Evolutionary conservation across 2,888 invertebrate genomes (phyloP).

Genomic region (Rhamnusium bicolor): DNA sequence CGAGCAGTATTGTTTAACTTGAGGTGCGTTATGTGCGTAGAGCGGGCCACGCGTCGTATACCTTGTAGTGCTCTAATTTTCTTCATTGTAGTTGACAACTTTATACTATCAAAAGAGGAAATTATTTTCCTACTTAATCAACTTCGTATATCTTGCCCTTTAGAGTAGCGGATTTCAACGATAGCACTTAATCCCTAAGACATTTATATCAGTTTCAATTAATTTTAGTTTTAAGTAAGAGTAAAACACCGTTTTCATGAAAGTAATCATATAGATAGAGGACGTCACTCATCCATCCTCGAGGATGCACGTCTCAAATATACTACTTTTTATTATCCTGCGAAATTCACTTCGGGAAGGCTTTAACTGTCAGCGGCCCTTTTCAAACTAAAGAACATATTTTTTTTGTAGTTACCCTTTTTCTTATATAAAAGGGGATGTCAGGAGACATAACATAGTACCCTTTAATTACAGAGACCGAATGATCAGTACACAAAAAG

Average conservation of each 20-base stretch:
- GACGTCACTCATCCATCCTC: not conserved
- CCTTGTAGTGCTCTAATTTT: constrained; percentile 9
- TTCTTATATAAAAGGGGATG: not conserved
- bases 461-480: not conserved
- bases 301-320: not conserved
- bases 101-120: constrained; percentile 16
- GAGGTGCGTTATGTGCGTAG: not conserved
- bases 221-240: not conserved
- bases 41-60: not conserved
- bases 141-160: not conserved
- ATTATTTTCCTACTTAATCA: constrained; percentile 21
- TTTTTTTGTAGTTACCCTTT: not conserved
- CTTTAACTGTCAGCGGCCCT: not conserved
- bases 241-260: not conserved
- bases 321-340: not conserved
- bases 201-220: not conserved
- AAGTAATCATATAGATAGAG: not conserved
- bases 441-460: not conserved
- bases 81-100: constrained; percentile 25
- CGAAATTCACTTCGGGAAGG: not conserved
- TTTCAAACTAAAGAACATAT: not conserved
- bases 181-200: constrained; percentile 2
- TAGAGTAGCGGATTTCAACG: constrained; percentile 11
- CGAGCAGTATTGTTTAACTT: not conserved
- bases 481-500: not conserved